phyloP scores from a whole-genome alignment of 2,888 invertebrate genomes.

The Pedicia rivosa region DNA sequence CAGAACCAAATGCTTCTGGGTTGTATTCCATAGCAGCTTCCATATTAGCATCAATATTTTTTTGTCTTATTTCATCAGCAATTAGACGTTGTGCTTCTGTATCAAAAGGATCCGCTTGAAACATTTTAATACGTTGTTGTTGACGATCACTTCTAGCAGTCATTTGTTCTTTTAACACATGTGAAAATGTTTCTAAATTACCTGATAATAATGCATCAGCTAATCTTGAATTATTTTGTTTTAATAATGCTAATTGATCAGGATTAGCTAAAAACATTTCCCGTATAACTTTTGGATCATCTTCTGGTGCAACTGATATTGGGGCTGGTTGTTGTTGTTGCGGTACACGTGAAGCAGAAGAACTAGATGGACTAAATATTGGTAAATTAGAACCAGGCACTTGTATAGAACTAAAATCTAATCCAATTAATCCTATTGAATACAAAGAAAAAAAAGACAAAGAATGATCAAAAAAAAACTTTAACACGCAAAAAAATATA shows the following conservation, averaged over 20 bases:
- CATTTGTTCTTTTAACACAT: slow-evolving; percentile 68
- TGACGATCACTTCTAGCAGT: slow-evolving; percentile 67
- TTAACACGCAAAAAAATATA: not conserved
- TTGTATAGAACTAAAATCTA: slow-evolving; percentile 79
- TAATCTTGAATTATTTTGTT: slow-evolving; percentile 83
- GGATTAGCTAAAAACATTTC: slow-evolving; percentile 82
- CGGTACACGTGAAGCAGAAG: slow-evolving; percentile 19
- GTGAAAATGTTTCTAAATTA: slow-evolving; percentile 63
- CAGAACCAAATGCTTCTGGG: slow-evolving; percentile 95
- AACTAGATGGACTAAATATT: not conserved
- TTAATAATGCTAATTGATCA: slow-evolving; percentile 73
- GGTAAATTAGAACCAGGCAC: slow-evolving; percentile 39
- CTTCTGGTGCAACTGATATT: slow-evolving; percentile 38
- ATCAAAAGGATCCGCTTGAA: slow-evolving; percentile 90
- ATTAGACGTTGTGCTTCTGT: slow-evolving; percentile 88
- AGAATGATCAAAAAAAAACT: too few species aligned
- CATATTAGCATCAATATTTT: slow-evolving; percentile 97
- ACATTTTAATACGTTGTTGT: slow-evolving; percentile 67
- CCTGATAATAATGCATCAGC: slow-evolving; percentile 84
- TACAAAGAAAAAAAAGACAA: slow-evolving; percentile 12
- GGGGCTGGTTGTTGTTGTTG: slow-evolving; percentile 20
- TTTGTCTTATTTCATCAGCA: slow-evolving; percentile 87
- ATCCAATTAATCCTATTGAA: slow-evolving; percentile 37
- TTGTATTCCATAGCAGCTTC: slow-evolving; percentile 97
- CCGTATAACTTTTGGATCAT: slow-evolving; percentile 70